phyloP scores from a whole-genome alignment of 2,797 vertebrate species.

The Intellagama lesueurii region DNA sequence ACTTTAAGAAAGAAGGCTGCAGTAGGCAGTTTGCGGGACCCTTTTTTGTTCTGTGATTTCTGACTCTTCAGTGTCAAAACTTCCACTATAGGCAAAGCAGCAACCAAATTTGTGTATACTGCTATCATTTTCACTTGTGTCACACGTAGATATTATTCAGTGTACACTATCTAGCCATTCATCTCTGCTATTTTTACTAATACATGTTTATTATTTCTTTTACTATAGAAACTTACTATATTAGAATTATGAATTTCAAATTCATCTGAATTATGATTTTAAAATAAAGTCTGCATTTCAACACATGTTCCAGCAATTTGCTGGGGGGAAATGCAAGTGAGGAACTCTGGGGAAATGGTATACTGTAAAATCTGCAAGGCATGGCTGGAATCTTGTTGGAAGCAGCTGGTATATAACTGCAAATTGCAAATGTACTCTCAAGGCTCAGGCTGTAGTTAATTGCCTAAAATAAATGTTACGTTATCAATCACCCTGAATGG shows the following conservation, averaged over 20 bases:
- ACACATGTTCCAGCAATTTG: neutral
- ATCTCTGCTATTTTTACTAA: neutral
- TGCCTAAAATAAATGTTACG: constrained; percentile 72
- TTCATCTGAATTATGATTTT: constrained; percentile 49
- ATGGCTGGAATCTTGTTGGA: constrained; percentile 75
- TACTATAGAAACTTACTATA: constrained; percentile 15
- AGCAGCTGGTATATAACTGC: constrained; percentile 68
- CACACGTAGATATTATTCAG: neutral
- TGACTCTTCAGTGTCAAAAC: neutral
- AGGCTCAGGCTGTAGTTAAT: constrained; percentile 75
- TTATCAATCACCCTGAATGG: constrained; percentile 74
- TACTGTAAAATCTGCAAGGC: constrained; percentile 70
- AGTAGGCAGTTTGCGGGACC: neutral
- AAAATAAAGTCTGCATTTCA: constrained; percentile 25
- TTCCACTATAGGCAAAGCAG: neutral
- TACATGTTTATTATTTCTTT: constrained; percentile 27
- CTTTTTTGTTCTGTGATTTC: neutral
- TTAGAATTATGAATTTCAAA: constrained; percentile 12
- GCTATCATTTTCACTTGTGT: constrained; percentile 19
- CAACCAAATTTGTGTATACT: constrained; percentile 21
- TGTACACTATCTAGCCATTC: neutral
- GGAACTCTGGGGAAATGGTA: constrained; percentile 54
- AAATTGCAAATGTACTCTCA: constrained; percentile 70
- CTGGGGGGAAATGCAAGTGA: constrained; percentile 45
- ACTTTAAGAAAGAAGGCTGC: neutral